Conservation (phyloP, 1,140 invertebrate genomes). For the Heliothis subflexa region DNA sequence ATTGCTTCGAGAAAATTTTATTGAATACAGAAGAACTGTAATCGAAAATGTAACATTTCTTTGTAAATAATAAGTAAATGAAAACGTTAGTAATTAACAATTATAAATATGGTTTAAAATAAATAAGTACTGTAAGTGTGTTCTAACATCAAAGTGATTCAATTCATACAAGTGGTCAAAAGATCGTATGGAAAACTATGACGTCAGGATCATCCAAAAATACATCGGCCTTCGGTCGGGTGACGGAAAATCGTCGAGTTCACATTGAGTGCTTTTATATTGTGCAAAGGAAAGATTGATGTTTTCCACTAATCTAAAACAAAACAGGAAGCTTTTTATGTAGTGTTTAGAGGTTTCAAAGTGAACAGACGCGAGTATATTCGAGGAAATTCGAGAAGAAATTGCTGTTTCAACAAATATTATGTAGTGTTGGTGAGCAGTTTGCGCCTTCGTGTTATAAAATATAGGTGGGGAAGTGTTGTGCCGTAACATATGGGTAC, state of each 20-base stretch:
- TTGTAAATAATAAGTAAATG: background rate
- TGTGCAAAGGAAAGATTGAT: conserved; percentile 67
- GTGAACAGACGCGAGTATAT: conserved; percentile 22
- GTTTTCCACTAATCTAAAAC: conserved; percentile 53
- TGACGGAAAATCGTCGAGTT: conserved; percentile 72
- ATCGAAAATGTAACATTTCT: background rate
- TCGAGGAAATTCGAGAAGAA: conserved; percentile 30
- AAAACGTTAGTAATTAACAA: background rate
- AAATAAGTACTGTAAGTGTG: conserved; percentile 11
- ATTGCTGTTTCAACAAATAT: conserved; percentile 3
- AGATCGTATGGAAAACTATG: conserved; percentile 71
- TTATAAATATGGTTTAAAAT: conserved; percentile 8
- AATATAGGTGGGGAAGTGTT: no score
- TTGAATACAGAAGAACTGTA: background rate
- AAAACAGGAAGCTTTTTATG: conserved; percentile 52
- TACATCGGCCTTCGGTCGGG: conserved; percentile 71
- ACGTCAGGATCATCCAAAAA: conserved; percentile 71
- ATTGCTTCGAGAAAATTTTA: background rate
- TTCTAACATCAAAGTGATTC: conserved; percentile 43
- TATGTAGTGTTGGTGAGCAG: background rate
- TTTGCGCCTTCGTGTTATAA: no score
- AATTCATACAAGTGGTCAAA: conserved; percentile 49
- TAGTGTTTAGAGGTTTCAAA: conserved; percentile 46
- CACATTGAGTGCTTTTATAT: conserved; percentile 66
- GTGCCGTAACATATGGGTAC: no score